phyloP scores from a whole-genome alignment of 2,113 vertebrate species.

The Pangasianodon hypophthalmus region DNA sequence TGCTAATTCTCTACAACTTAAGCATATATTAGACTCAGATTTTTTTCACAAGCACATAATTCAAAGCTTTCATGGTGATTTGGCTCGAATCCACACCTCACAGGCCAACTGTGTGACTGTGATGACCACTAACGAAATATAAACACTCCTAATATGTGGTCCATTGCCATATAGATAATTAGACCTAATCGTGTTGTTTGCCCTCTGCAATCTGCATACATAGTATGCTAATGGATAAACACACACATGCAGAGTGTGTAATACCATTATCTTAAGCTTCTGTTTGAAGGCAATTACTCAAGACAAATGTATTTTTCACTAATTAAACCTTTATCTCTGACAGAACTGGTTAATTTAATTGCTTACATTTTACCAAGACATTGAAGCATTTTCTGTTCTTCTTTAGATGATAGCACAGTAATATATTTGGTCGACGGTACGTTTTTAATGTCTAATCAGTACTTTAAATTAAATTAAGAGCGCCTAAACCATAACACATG shows the following conservation, averaged over 20 bases:
- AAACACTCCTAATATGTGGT: slow-evolving; percentile 66
- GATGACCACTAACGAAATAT: slow-evolving; percentile 67
- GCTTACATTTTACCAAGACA: background rate
- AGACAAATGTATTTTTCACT: slow-evolving; percentile 30
- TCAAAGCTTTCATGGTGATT: background rate
- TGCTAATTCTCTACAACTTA: background rate
- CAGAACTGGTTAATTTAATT: slow-evolving; percentile 26
- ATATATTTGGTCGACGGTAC: background rate
- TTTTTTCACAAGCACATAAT: slow-evolving; percentile 14
- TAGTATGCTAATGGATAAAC: slow-evolving; percentile 47
- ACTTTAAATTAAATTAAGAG: slow-evolving; percentile 4
- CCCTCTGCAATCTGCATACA: slow-evolving; percentile 49
- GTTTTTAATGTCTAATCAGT: slow-evolving; percentile 7
- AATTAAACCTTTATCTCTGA: slow-evolving; percentile 30
- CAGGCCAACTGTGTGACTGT: slow-evolving; percentile 24
- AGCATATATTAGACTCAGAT: background rate
- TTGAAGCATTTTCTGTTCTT: background rate
- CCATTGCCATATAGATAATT: slow-evolving; percentile 57
- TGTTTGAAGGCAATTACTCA: slow-evolving; percentile 26
- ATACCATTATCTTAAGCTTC: slow-evolving; percentile 42
- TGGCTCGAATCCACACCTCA: slow-evolving; percentile 39
- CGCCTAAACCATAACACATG: background rate
- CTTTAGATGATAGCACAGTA: background rate
- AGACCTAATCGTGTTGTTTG: slow-evolving; percentile 62
- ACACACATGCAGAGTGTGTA: slow-evolving; percentile 42